phyloP scores from a whole-genome alignment of 2,113 vertebrate species.

The Nothoprocta pentlandii region DNA sequence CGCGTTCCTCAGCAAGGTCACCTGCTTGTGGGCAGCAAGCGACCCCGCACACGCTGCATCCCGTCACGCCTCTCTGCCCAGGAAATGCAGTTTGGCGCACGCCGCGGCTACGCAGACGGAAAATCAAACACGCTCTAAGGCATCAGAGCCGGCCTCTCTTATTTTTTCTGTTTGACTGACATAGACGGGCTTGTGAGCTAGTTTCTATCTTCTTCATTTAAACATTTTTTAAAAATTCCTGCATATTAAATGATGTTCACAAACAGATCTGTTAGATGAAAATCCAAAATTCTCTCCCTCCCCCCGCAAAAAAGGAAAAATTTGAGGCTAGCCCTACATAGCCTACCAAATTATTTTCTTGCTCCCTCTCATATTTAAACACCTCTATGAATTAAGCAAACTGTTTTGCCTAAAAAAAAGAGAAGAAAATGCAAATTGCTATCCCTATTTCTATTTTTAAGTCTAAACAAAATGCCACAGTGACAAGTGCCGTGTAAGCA shows the following conservation, averaged over 20 bases:
- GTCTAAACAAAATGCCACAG: neutral
- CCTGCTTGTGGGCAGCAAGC: no score
- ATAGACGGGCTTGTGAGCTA: neutral
- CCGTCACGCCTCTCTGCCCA: neutral
- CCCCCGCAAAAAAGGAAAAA: neutral
- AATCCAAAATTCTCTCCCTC: neutral
- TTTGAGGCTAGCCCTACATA: neutral
- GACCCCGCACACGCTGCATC: no score
- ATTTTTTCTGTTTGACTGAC: neutral
- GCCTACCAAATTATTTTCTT: fast-evolving
- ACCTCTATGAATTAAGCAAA: neutral
- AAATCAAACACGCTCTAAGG: neutral
- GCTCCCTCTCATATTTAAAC: neutral
- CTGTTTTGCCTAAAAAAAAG: neutral
- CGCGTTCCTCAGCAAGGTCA: neutral
- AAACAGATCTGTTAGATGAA: neutral
- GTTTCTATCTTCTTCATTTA: neutral
- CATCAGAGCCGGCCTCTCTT: neutral
- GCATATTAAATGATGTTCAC: neutral
- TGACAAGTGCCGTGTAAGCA: neutral
- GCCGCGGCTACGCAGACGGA: neutral
- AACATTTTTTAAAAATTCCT: neutral
- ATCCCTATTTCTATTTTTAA: slow-evolving; percentile 10
- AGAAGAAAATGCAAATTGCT: neutral
- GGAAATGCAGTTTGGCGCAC: neutral